Evolutionary conservation across 2,888 invertebrate species (phyloP).

Genomic region (Prionchulus punctatus): DNA sequence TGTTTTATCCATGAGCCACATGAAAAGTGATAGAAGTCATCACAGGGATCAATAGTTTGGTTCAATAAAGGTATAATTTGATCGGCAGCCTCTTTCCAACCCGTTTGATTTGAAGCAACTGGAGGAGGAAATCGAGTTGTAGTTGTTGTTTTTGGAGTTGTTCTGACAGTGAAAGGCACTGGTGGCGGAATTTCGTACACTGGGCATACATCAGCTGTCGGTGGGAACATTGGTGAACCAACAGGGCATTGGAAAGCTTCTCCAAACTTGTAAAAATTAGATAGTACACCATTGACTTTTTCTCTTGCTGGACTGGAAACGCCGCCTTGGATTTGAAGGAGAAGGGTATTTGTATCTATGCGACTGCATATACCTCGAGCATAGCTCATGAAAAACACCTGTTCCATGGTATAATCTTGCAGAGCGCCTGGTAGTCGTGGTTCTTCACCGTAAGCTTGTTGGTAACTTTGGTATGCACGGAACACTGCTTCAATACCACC

Average conservation of each 20-base stretch:
- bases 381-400: not conserved
- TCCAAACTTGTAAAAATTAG: not conserved
- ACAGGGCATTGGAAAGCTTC: constrained; percentile 1
- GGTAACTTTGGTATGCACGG: constrained; percentile 28
- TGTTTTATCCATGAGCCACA: no score
- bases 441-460: not conserved
- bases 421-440: not conserved
- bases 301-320: not conserved
- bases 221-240: no score
- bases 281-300: not conserved
- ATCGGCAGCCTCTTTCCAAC: no score
- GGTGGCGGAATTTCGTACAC: no score
- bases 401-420: not conserved
- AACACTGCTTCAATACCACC: constrained; percentile 77
- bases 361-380: not conserved
- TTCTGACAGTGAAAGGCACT: no score
- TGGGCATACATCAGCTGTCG: no score
- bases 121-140: no score
- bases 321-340: not conserved
- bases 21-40: no score
- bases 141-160: no score
- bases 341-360: not conserved
- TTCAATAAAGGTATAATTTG: no score
- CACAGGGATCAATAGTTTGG: no score
- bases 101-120: no score